phyloP scores from a whole-genome alignment of 2,888 invertebrate species.

The Eupithecia vulgata region DNA sequence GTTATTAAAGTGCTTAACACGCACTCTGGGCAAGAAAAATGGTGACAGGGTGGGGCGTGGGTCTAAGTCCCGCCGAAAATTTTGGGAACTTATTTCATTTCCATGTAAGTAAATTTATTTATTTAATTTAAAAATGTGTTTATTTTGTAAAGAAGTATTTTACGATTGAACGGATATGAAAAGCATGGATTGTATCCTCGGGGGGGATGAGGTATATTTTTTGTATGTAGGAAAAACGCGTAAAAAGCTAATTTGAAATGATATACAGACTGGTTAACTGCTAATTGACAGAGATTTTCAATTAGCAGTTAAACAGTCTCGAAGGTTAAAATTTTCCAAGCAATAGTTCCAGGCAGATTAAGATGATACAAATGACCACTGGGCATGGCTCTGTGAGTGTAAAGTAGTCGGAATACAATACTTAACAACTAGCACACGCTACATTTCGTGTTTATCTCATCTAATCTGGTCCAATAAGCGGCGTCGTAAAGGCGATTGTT shows the following conservation, averaged over 20 bases:
- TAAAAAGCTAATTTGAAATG: neutral
- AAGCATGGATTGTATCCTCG: neutral
- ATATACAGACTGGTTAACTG: conserved; percentile 3
- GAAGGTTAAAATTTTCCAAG: neutral
- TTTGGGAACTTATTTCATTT: too few species aligned
- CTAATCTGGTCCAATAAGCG: conserved; percentile 27
- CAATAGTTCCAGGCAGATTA: neutral
- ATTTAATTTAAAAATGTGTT: neutral
- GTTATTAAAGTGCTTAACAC: too few species aligned
- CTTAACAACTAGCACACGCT: neutral
- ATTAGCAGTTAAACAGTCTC: neutral
- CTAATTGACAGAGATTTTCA: neutral
- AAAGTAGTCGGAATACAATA: neutral
- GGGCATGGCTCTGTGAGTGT: neutral
- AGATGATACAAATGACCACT: neutral
- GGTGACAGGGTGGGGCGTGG: too few species aligned
- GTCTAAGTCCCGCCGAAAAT: too few species aligned
- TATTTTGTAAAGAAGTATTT: neutral
- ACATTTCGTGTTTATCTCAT: conserved; percentile 26
- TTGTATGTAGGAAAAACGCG: neutral
- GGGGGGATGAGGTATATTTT: neutral
- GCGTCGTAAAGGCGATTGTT: conserved; percentile 38
- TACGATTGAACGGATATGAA: neutral
- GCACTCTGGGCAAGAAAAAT: too few species aligned
- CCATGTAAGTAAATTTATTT: too few species aligned